Base-by-base conservation (phyloP, 53 echinoderm and acorn worm species). In the Zoroaster sp. region DNA sequence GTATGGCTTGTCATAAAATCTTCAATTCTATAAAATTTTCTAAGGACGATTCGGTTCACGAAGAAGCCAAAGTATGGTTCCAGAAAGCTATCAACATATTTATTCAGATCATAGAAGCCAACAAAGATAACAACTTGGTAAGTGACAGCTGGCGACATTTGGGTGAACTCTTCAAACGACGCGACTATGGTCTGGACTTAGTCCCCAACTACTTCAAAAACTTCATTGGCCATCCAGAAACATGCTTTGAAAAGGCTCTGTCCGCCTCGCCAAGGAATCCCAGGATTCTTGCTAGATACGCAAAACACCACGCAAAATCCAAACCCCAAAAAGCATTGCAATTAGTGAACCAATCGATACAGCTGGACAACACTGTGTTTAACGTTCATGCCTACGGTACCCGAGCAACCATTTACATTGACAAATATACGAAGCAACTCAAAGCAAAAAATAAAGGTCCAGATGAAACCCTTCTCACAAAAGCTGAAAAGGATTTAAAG, bases 91-190 rank as follows among this genome's bases (percentile, higher is more conserved):
- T 66, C 8, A 40, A 75, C 13, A 63, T 54, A 0, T 75, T 77
- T 66, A 28, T 42, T 25, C 2, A 30, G 35, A 43, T 83, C 1
- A 28, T 45, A 42, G 40, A 83, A 43, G 66, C 3, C 0, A 46
- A 31, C 5, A 5, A 63, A 54, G 69, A 83, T 32, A 3, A 30
- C 0, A 5, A 3, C 54, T 17, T 83, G 31, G 20, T 18, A 0
- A 44, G 68, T 69, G 83, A 83, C 31, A 69, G 83, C 46, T 83
- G 83, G 83, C 65, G 83, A 69, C 69, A 68, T 33, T 43, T 83
- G 21, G 83, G 83, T 0, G 83, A 69, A 23, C 18, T 83, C 7
- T 83, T 83, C 35, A 15, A 44, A 55, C 10, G 36, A 37, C 1
- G 0, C 7, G 21, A 37, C 21, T 55, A 9, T 44, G 33, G 46